Base-by-base conservation (phyloP, 2,797 vertebrate genomes). In the Crocidura indochinensis region DNA sequence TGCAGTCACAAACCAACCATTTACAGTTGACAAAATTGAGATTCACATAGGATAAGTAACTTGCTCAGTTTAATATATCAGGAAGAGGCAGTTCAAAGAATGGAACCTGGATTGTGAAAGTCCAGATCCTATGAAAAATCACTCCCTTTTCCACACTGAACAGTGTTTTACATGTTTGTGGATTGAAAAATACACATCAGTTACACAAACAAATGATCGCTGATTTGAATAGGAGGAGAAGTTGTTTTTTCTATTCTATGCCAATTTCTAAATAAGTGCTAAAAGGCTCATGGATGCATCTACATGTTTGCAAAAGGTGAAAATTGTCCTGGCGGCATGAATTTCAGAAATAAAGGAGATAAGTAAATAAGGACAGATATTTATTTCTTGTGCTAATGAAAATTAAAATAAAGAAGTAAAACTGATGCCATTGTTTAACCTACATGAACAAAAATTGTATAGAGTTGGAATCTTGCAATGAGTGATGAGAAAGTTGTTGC, bases 251-350 rank as follows among this genome's bases (percentile, higher is more conserved):
- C 12, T 12, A 53, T 53, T 53, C 17, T 17, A 53, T 53, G 27
- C 65, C 62, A 86, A 81, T 91, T 80, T 84, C 83, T 60, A 75
- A 86, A 75, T 77, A 60, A 79, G 68, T 51, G 27, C 60, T 78
- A 86, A 90, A 24, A 51, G 73, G 62, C 76, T 92, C 65, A 88
- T 27, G 67, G 49, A 75, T 90, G n/a, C 22, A 90, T 84, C 85
- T 87, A 26, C 22, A n/a, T 86, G 64, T 62, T 88, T 94, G 67
- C 65, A 31, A 92, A 91, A 90, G 62, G 74, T 78, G 67, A 65
- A 90, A 91, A 72, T 22, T 29, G 60, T 53, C 60, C 73, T 27
- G n/a, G 29, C 78, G 60, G 60, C 14, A 4, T 56, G 56, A 5
- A 68, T 87, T 84, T 82, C 68, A 87, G 79, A 74, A 87, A 56